Evolutionary conservation across 2,888 invertebrate species (phyloP), one percentile per base, ranked within the genome.

Genomic region (Tanaodytes sp.): DNA sequence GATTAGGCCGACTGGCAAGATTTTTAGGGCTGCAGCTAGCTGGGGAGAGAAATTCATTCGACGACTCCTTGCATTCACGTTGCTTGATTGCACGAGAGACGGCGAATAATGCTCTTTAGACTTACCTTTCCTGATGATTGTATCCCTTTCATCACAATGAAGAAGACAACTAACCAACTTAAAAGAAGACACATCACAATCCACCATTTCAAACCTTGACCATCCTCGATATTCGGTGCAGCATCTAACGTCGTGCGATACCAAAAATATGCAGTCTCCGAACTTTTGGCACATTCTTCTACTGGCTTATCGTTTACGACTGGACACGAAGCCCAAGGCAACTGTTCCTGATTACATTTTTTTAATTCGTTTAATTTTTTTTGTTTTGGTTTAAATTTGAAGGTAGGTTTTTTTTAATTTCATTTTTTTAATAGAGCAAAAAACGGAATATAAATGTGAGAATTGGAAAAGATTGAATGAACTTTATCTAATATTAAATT

Each of bases 131-230:
- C 97, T 73, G 96, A 96, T 78, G 96, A 96, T 86, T 97, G 96
- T 73, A 97, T 97, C 45, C 97, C 97, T 85, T 95, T 95, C 94
- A 96, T 96, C 42, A 97, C 95, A 81, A 97, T 96, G 82, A 95
- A 93, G 87, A 95, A 97, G 23, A 97, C 96, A 73, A 96, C 89
- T 46, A 92, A 85, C 97, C 97, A 97, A 16, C 96, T 93, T 23
- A 96, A 87, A 64, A 95, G 84, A 45, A 97, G 89, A 80, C 96
- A 96, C 27, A 95, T 84, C 0, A 94, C 92, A 83, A 97, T 96
- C 93, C 96, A 96, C 95, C 95, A 96, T 76, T 94, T 92, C 4
- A 97, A 91, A 18, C 91, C 92, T 23, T 93, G 94, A 0, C 93
- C 91, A 39, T 93, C 91, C 18, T 94, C 93, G 80, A 97, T 95